Evolutionary conservation across 2,888 invertebrate genomes (phyloP).

Genomic region (Quadroppia sp.): DNA sequence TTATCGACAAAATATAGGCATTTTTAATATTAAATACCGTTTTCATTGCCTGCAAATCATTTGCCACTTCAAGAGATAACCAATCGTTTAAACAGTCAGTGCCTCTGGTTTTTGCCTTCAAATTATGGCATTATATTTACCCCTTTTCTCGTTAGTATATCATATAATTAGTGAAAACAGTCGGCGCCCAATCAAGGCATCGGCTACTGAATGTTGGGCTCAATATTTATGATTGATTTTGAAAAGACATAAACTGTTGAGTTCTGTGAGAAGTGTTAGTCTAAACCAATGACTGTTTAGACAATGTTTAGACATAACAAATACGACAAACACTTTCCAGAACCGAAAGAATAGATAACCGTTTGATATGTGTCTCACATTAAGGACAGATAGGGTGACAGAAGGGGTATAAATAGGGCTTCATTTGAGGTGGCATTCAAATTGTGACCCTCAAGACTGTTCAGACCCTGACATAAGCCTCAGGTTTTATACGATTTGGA

Average conservation of each 20-base stretch:
- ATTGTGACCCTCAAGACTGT: too few relatives aligned
- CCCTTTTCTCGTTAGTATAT: background rate
- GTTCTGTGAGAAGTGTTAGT: background rate
- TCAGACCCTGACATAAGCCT: too few relatives aligned
- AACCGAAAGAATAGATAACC: background rate
- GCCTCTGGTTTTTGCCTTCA: background rate
- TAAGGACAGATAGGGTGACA: background rate
- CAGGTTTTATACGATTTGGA: too few relatives aligned
- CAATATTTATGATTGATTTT: background rate
- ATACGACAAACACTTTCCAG: background rate
- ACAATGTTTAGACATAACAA: background rate
- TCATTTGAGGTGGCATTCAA: too few relatives aligned
- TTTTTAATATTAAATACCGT: background rate
- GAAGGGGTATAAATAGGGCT: background rate
- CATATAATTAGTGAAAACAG: slow-evolving; percentile 13
- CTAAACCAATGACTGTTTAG: background rate
- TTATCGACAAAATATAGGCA: background rate
- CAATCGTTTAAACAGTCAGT: background rate
- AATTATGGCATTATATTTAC: slow-evolving; percentile 8
- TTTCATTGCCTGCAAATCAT: background rate
- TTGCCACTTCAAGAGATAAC: background rate
- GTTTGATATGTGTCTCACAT: background rate
- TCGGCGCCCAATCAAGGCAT: background rate
- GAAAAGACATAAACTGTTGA: background rate
- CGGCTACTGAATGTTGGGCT: background rate